Evolutionary conservation across 2,888 invertebrate species (phyloP), one percentile per base, ranked within the genome.

Genomic region (Drosophila histrio): DNA sequence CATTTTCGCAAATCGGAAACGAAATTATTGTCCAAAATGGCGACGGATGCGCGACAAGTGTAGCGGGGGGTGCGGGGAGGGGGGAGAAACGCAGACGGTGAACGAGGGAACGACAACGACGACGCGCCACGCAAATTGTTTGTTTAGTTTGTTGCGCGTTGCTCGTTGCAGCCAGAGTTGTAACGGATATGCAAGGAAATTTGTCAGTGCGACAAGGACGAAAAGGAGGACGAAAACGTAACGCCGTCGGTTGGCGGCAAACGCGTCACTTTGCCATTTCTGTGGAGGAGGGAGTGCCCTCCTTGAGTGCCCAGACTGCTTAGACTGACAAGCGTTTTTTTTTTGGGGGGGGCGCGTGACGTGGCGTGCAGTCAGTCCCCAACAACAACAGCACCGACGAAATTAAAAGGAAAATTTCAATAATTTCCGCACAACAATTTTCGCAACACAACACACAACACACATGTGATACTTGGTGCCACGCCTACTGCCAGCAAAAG

Each of bases 361-460:
- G 54, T 26, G 41, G 21, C 32, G 44, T 34, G 24, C 3, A 38
- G 21, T 19, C 36, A n/a, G n/a, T n/a, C n/a, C n/a, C n/a, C n/a
- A n/a, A n/a, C n/a, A n/a, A n/a, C n/a, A n/a, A n/a, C n/a, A n/a
- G n/a, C n/a, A 41, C 56, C 79, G 78, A 75, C 65, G 71, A 76
- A 79, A 79, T 67, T 65, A 76, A 85, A 81, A 88, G 77, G 73
- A 73, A 78, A 89, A 88, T 89, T 89, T 88, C 85, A 88, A 89
- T 87, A 87, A 89, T 88, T 88, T 88, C 88, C 88, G 89, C 77
- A 87, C 71, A 80, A 86, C 79, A 87, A 87, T 77, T 77, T 80
- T 72, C 83, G 72, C 47, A 59, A 69, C 78, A 74, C 63, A 64
- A 64, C 63, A 67, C 56, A 54, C 22, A 50, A 38, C 32, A 50